Evolutionary conservation across 2,113 vertebrate species (phyloP).

Genomic region (Nasalis larvatus): DNA sequence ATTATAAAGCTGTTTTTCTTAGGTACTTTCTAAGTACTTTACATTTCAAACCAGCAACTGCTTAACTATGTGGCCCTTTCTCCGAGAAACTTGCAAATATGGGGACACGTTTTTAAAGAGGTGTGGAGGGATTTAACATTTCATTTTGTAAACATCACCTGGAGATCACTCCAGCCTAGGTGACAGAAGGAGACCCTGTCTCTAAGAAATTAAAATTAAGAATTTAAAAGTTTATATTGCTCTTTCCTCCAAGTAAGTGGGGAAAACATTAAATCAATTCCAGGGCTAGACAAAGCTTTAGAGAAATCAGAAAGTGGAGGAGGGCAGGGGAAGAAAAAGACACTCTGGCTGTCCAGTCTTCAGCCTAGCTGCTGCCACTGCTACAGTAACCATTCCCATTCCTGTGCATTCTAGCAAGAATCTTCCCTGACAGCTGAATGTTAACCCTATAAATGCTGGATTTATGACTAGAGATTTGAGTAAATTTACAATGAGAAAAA

Average conservation of each 20-base stretch:
- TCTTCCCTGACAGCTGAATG: background rate
- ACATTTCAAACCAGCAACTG: background rate
- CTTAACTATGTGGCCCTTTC: background rate
- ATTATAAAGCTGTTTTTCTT: background rate
- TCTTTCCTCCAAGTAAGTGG: background rate
- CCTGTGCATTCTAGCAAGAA: background rate
- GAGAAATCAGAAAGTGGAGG: background rate
- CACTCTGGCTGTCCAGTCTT: background rate
- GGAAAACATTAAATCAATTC: background rate
- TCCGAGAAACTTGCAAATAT: background rate
- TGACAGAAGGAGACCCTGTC: too few relatives aligned
- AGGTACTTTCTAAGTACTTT: background rate
- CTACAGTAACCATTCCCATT: background rate
- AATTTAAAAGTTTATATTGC: background rate
- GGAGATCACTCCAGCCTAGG: background rate
- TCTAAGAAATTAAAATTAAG: too few relatives aligned
- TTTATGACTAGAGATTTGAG: background rate
- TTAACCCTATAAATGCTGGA: background rate
- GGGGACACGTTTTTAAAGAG: background rate
- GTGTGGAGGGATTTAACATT: slow-evolving; percentile 17
- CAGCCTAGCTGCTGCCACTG: background rate
- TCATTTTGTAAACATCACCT: slow-evolving; percentile 13
- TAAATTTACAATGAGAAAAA: background rate
- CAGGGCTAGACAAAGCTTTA: background rate
- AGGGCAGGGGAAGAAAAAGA: background rate